Conservation (phyloP, 2,797 vertebrate genomes). For the Champsocephalus gunnari region DNA sequence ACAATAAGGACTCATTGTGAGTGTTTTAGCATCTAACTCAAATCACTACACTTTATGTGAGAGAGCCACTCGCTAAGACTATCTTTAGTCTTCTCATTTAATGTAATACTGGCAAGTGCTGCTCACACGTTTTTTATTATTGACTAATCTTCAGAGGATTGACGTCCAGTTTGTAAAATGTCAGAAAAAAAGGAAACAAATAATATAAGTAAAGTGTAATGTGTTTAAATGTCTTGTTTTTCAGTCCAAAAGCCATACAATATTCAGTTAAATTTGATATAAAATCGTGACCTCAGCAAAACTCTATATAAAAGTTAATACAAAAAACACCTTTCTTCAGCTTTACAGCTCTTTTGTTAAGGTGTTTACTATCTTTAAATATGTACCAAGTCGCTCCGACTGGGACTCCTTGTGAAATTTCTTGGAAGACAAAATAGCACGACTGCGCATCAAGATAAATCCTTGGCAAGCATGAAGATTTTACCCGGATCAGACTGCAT, state of each 20-base stretch:
- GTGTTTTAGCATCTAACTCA: conserved; percentile 1
- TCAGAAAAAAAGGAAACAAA: too few species aligned
- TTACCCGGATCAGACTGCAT: conserved; percentile 36
- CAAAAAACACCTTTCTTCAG: too few species aligned
- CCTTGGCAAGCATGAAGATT: conserved; percentile 30
- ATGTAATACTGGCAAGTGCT: background rate
- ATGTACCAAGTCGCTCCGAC: conserved; percentile 2
- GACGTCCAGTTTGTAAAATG: too few species aligned
- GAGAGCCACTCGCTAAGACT: background rate
- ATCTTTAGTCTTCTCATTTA: background rate
- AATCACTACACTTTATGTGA: background rate
- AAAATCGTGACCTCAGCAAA: too few species aligned
- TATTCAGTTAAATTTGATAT: too few species aligned
- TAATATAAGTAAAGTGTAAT: too few species aligned
- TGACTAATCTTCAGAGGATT: too few species aligned
- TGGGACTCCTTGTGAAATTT: background rate
- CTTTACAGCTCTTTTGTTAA: too few species aligned
- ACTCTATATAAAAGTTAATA: too few species aligned
- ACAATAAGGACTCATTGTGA: background rate
- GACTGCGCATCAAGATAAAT: conserved; percentile 12
- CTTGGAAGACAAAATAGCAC: background rate
- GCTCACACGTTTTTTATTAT: background rate
- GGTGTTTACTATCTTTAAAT: conserved; percentile 2
- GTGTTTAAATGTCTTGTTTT: too few species aligned
- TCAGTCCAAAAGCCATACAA: too few species aligned